Conservation (phyloP, 2,797 vertebrate species). For the Petrocephalus schoutedeni region DNA sequence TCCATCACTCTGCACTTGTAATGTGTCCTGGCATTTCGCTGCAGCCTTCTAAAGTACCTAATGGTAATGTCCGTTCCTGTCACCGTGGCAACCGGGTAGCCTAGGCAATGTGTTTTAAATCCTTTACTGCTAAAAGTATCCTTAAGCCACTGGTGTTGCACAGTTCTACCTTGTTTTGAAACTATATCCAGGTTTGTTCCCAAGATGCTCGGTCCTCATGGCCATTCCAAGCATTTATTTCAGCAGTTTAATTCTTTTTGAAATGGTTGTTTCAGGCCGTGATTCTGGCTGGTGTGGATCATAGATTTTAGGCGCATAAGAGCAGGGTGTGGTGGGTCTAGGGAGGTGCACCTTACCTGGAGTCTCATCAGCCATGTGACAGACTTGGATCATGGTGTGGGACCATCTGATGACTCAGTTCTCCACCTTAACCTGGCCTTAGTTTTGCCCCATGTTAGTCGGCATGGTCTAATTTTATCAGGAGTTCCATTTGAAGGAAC, state of each 20-base stretch:
- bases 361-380: background rate
- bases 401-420: background rate
- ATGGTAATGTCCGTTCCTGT: background rate
- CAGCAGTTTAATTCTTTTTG: background rate
- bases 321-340: background rate
- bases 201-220: background rate
- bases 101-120: background rate
- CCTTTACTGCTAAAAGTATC: constrained; percentile 1
- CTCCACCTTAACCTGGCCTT: background rate
- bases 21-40: background rate
- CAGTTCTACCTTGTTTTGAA: background rate
- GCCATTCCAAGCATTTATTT: background rate
- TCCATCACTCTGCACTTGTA: background rate
- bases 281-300: background rate
- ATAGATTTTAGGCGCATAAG: background rate
- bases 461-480: background rate
- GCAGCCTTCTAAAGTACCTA: background rate
- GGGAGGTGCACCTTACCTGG: background rate
- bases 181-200: background rate
- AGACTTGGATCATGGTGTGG: background rate
- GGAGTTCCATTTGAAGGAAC: background rate
- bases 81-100: background rate
- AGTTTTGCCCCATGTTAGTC: background rate
- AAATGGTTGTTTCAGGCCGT: background rate
- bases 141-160: background rate